Evolutionary conservation across 2,888 invertebrate species (phyloP).

Genomic region (Xestia c-nigrum): DNA sequence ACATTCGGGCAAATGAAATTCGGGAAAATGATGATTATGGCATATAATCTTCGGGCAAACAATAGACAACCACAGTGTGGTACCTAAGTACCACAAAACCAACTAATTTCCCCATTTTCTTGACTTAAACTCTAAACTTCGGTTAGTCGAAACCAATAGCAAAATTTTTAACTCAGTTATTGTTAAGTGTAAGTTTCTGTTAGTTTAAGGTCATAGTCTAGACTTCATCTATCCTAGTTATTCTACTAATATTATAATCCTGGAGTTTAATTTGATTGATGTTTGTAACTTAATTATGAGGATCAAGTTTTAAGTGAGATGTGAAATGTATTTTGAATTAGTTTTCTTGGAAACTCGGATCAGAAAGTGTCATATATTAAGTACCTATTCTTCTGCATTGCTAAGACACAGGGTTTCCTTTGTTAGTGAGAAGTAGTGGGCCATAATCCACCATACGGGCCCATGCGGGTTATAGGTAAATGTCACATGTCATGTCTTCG

Average conservation of each 20-base stretch:
- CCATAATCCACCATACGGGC: background rate
- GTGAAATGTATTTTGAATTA: constrained; percentile 1
- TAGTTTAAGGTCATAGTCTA: constrained; percentile 25
- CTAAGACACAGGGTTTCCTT: background rate
- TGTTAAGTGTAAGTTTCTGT: constrained; percentile 36
- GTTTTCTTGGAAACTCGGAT: constrained; percentile 13
- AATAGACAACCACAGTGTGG: too few relatives aligned
- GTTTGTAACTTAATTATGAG: constrained; percentile 35
- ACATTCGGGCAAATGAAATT: too few relatives aligned
- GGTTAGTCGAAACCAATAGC: constrained; percentile 8
- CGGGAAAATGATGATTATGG: too few relatives aligned
- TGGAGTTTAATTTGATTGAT: constrained; percentile 30
- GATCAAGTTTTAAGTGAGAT: constrained; percentile 1
- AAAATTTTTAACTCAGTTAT: constrained; percentile 26
- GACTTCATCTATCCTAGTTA: constrained; percentile 45
- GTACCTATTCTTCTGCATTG: background rate
- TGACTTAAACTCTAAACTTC: constrained; percentile 15
- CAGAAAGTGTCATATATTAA: background rate
- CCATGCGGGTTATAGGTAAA: background rate
- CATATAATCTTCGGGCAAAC: too few relatives aligned
- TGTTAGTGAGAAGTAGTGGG: background rate
- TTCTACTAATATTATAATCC: constrained; percentile 32
- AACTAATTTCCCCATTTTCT: constrained; percentile 43
- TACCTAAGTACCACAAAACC: background rate
- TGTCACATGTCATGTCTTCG: background rate